Evolutionary conservation across 2,888 invertebrate species (phyloP).

Genomic region (Cephus rjabovi): DNA sequence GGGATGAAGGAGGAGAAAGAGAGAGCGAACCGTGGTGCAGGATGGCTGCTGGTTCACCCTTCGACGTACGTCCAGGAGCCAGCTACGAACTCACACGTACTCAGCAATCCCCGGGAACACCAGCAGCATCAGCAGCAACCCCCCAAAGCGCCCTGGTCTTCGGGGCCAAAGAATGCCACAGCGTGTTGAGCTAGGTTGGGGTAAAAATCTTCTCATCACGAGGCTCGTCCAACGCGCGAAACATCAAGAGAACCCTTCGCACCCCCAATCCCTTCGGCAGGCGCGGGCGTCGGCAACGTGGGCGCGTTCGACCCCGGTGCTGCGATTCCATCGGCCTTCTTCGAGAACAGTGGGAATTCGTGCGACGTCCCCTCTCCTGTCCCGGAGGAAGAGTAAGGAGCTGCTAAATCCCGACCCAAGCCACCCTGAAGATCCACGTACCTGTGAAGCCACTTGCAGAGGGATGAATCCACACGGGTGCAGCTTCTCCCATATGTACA

Average conservation of each 20-base stretch:
- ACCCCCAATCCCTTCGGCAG: not conserved
- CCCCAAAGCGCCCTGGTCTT: not conserved
- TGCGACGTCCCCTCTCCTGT: not conserved
- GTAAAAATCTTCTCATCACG: slow-evolving; percentile 7
- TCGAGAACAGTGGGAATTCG: not conserved
- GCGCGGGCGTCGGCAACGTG: not conserved
- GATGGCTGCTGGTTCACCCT: not conserved
- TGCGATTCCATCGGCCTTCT: not conserved
- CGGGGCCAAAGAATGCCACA: slow-evolving; percentile 8
- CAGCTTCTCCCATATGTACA: not conserved
- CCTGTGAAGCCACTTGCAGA: too few species aligned
- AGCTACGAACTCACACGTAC: not conserved
- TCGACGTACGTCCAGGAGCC: not conserved
- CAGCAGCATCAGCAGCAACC: not conserved
- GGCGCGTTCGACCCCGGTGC: slow-evolving; percentile 3
- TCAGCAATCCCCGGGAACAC: not conserved
- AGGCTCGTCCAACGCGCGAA: slow-evolving; percentile 4
- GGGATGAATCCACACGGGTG: not conserved
- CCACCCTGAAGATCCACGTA: not conserved
- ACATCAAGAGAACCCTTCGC: slow-evolving; percentile 9
- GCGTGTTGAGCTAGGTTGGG: slow-evolving; percentile 9
- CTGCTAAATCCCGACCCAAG: not conserved
- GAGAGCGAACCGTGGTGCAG: slow-evolving; percentile 17
- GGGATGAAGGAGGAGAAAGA: slow-evolving; percentile 28
- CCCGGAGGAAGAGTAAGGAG: too few species aligned